Evolutionary conservation across 2,888 invertebrate species (phyloP).

Genomic region (Hermaeophaga mercurialis): DNA sequence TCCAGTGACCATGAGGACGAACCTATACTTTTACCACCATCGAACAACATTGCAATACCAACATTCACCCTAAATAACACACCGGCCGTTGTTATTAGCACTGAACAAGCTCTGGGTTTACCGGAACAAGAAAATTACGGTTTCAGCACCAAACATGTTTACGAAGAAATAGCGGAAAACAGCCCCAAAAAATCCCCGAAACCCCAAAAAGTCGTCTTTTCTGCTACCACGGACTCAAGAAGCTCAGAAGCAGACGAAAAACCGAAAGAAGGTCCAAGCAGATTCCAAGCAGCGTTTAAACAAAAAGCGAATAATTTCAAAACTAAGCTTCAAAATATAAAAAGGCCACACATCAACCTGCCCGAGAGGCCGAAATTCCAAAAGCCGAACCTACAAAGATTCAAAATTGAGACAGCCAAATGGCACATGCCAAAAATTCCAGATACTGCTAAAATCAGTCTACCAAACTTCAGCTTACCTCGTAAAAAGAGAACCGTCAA

Average conservation of each 20-base stretch:
- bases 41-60: conserved; percentile 46
- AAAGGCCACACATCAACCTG: conserved; percentile 63
- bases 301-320: conserved; percentile 67
- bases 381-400: conserved; percentile 55
- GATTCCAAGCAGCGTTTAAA: conserved; percentile 39
- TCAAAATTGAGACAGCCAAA: conserved; percentile 63
- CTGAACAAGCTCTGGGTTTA: conserved; percentile 57
- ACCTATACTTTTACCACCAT: conserved; percentile 77
- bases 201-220: conserved; percentile 6
- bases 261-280: conserved; percentile 27
- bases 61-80: conserved; percentile 20
- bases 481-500: conserved; percentile 55
- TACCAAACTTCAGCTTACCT: conserved; percentile 62
- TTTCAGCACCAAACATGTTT: conserved; percentile 6
- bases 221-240: conserved; percentile 24
- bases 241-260: conserved; percentile 10
- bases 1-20: conserved; percentile 93
- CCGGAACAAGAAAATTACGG: conserved; percentile 7
- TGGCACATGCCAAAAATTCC: conserved; percentile 67
- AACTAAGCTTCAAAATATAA: conserved; percentile 60
- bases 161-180: conserved; percentile 9
- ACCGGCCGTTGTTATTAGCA: conserved; percentile 60
- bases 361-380: conserved; percentile 64
- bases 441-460: conserved; percentile 65
- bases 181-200: conserved; percentile 10